Evolutionary conservation across 2,113 vertebrate species (phyloP).

Genomic region (Chamaea fasciata): DNA sequence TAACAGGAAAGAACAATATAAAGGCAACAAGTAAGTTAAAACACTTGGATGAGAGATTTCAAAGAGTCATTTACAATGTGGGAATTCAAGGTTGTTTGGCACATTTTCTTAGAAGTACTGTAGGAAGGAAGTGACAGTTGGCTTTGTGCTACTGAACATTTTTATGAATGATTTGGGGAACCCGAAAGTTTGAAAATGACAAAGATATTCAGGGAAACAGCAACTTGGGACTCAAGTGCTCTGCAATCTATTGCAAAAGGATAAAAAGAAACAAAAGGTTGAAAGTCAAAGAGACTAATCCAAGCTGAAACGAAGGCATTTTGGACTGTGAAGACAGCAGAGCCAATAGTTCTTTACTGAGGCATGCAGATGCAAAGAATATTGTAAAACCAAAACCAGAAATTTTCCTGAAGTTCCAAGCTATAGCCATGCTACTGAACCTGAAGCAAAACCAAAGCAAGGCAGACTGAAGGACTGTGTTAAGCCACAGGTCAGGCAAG

Average conservation of each 20-base stretch:
- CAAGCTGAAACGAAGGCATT: neutral
- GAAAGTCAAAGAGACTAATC: neutral
- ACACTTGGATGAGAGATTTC: neutral
- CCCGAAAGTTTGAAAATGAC: neutral
- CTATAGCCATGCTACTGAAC: neutral
- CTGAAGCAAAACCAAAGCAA: neutral
- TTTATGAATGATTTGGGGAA: neutral
- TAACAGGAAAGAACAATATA: neutral
- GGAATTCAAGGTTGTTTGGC: neutral
- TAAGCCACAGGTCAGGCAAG: neutral
- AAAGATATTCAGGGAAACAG: neutral
- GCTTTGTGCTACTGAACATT: neutral
- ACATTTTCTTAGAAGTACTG: neutral
- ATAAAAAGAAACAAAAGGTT: neutral
- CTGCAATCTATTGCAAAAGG: neutral
- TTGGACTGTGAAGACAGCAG: neutral
- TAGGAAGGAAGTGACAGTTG: slow-evolving; percentile 15
- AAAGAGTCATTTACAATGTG: neutral
- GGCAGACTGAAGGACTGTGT: neutral
- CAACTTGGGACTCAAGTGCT: neutral
- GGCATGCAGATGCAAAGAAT: neutral
- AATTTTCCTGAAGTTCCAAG: neutral
- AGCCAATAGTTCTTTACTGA: neutral
- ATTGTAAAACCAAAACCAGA: neutral
- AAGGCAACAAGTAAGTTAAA: neutral